Conservation (phyloP, 2,888 invertebrate species). For the Erebia ligea region DNA sequence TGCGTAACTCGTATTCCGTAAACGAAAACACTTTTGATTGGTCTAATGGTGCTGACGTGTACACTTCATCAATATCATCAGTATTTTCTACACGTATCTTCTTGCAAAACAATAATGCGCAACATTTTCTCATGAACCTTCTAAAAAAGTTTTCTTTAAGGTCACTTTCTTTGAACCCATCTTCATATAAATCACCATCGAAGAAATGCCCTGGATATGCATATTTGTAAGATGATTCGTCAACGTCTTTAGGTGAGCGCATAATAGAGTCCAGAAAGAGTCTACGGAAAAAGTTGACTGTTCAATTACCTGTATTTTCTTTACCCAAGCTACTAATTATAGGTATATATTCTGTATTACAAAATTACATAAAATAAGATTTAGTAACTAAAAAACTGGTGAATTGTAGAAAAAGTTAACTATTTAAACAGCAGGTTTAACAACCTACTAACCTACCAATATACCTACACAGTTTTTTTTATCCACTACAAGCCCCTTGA, state of each 20-base stretch:
- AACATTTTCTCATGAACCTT: conserved; percentile 33
- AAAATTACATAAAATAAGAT: too few relatives aligned
- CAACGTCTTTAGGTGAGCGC: conserved; percentile 64
- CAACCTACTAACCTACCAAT: too few relatives aligned
- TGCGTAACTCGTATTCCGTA: conserved; percentile 59
- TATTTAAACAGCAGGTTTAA: too few relatives aligned
- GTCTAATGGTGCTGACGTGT: neutral
- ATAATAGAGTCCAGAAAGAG: conserved; percentile 66
- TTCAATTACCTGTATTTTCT: neutral
- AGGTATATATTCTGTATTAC: too few relatives aligned
- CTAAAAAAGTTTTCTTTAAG: conserved; percentile 27
- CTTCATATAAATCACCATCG: conserved; percentile 45
- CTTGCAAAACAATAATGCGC: conserved; percentile 42
- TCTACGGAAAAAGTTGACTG: conserved; percentile 47
- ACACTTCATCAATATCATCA: conserved; percentile 21
- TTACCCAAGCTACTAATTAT: too few relatives aligned
- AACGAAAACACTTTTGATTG: conserved; percentile 54
- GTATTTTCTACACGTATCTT: conserved; percentile 37
- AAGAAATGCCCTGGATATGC: conserved; percentile 47
- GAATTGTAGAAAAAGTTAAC: too few relatives aligned
- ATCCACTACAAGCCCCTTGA: too few relatives aligned
- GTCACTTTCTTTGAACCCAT: conserved; percentile 26
- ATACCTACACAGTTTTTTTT: too few relatives aligned
- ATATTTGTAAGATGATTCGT: conserved; percentile 45
- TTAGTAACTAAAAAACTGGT: too few relatives aligned